A percentile compares a stretch with the other conserved stretches of the same genome.
These are phyloP conservation scores for Anniella stebbinsi DNA, from an alignment of 2,797 vertebrate species.

Conservation along the genomic window DNA sequence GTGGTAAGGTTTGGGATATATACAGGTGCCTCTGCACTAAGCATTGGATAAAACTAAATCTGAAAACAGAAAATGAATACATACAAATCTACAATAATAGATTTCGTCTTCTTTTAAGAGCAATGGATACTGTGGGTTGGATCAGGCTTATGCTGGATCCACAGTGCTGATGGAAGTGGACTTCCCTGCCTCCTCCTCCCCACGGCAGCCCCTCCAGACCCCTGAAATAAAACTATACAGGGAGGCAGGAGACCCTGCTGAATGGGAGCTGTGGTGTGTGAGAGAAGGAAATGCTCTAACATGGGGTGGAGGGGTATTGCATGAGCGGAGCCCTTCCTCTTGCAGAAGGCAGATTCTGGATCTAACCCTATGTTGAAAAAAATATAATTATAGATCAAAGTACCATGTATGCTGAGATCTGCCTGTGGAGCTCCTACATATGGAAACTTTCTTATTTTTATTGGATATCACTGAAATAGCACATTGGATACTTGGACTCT, in stretches of 20 bases:
- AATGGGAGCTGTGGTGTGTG: no score
- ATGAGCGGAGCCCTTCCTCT: no score
- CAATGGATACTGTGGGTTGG: no score
- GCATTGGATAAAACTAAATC: neutral
- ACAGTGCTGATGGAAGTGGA: no score
- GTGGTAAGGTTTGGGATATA: constrained; percentile 6
- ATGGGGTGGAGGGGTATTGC: no score
- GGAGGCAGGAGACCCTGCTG: no score
- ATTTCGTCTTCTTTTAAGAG: neutral
- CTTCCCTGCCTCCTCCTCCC: no score
- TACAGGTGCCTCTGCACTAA: neutral
- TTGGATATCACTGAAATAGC: neutral
- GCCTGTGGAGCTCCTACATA: neutral
- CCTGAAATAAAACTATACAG: no score
- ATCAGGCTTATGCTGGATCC: no score
- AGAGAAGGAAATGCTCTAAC: no score
- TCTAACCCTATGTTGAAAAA: neutral
- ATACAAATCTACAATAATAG: neutral
- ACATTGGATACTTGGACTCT: neutral
- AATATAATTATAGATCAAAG: neutral
- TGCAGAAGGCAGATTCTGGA: no score
- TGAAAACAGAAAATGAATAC: neutral
- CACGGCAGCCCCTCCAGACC: no score
- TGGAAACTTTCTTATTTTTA: neutral
- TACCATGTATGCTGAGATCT: neutral